Evolutionary conservation across 2,888 invertebrate genomes (phyloP).

Genomic region (Agrilus biguttatus): DNA sequence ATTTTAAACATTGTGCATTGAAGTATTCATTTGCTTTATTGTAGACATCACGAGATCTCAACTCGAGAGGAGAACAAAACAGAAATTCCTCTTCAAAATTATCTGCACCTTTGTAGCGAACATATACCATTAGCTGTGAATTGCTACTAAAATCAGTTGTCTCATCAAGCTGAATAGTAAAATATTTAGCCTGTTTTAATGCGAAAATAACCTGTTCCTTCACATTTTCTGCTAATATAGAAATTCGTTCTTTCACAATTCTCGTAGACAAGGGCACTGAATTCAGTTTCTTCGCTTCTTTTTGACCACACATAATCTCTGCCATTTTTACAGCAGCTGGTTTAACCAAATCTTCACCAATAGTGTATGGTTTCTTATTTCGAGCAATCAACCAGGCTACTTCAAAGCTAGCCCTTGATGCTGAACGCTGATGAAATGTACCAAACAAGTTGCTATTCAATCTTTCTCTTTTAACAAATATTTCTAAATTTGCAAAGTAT

Average conservation of each 20-base stretch:
- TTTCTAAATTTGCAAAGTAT: constrained; percentile 8
- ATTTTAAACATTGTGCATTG: constrained; percentile 11
- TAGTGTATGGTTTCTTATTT: constrained; percentile 7
- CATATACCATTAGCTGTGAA: constrained; percentile 6
- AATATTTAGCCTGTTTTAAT: constrained; percentile 7
- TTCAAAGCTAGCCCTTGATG: constrained; percentile 12
- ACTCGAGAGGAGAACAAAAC: constrained; percentile 12
- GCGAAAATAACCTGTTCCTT: constrained; percentile 4
- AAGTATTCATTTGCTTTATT: constrained; percentile 13
- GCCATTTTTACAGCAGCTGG: constrained; percentile 11
- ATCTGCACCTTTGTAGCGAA: constrained; percentile 5
- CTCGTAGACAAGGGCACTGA: constrained; percentile 10
- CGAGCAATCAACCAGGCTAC: constrained; percentile 10
- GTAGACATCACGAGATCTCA: constrained; percentile 11
- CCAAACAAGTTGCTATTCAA: constrained; percentile 12
- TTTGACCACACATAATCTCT: constrained; percentile 9
- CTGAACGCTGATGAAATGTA: constrained; percentile 11
- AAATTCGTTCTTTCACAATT: constrained; percentile 9
- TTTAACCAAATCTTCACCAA: constrained; percentile 11
- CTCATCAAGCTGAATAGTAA: constrained; percentile 10
- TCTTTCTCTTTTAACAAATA: constrained; percentile 13
- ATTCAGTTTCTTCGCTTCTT: constrained; percentile 9
- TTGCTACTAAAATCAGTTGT: constrained; percentile 7
- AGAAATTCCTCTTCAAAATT: constrained; percentile 5
- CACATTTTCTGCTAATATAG: constrained; percentile 5